A percentile compares a stretch with the other conserved stretches of the same genome.
Conservation (phyloP, 1,140 invertebrate genomes). For the Tetramorium simillimum region DNA sequence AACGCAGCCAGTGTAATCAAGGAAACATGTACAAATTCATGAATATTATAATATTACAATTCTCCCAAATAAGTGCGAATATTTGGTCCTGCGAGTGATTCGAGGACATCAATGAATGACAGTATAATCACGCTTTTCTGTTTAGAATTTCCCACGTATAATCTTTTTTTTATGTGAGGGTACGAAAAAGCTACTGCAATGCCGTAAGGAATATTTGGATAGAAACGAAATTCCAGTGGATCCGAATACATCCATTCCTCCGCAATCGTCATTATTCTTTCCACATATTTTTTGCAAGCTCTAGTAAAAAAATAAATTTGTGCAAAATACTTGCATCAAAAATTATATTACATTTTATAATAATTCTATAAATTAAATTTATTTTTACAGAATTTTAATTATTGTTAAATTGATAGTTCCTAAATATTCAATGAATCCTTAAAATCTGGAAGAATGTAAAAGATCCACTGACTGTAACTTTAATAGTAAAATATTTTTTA, state of each 20-base stretch:
- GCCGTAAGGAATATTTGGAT: conserved; percentile 65
- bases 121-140: not conserved
- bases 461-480: not conserved
- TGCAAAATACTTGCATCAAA: not conserved
- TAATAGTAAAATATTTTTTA: not conserved
- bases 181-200: conserved; percentile 62
- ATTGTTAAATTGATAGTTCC: not conserved
- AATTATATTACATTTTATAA: not conserved
- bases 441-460: not conserved
- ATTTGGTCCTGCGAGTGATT: conserved; percentile 49
- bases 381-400: not conserved
- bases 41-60: conserved; percentile 55
- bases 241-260: conserved; percentile 73
- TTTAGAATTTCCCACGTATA: conserved; percentile 18
- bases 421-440: not conserved
- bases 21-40: not conserved
- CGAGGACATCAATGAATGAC: conserved; percentile 63
- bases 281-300: conserved; percentile 32
- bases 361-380: not conserved
- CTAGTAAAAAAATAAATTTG: conserved; percentile 27
- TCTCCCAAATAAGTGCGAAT: conserved; percentile 45
- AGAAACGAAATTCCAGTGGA: conserved; percentile 63
- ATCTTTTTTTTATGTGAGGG: not conserved
- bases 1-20: conserved; percentile 1
- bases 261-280: conserved; percentile 25